These are phyloP conservation scores for Habropoda laboriosa DNA, from an alignment of 1,140 invertebrate species.

Conservation along the genomic window DNA sequence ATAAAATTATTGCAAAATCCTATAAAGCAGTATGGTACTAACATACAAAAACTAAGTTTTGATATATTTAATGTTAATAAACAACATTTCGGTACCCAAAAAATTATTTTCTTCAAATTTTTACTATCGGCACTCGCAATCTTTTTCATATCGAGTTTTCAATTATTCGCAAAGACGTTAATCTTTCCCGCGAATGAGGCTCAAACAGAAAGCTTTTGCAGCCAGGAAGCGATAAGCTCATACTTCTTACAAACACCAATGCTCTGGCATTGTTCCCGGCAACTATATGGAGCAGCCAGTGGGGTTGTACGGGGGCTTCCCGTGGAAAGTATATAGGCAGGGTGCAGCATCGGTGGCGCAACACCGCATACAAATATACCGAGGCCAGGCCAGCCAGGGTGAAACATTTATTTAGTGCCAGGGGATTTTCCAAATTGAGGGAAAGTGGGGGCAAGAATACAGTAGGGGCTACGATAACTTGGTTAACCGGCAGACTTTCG, in stretches of 20 bases:
- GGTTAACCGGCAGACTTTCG: slow-evolving; percentile 77
- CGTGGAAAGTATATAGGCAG: slow-evolving; percentile 45
- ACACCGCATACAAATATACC: slow-evolving; percentile 77
- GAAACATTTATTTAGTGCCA: slow-evolving; percentile 80
- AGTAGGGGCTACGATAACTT: slow-evolving; percentile 73
- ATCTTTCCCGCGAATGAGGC: slow-evolving; percentile 58
- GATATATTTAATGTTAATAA: too few species aligned
- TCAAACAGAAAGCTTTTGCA: slow-evolving; percentile 43
- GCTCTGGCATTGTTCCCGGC: slow-evolving; percentile 38
- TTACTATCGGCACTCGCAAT: too few species aligned
- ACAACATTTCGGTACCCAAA: too few species aligned
- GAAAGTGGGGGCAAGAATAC: slow-evolving; percentile 61
- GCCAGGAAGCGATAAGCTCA: slow-evolving; percentile 63
- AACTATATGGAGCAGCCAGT: slow-evolving; percentile 16
- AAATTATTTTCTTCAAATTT: too few species aligned
- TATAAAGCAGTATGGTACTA: too few species aligned
- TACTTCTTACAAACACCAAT: slow-evolving; percentile 63
- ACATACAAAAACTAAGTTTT: too few species aligned
- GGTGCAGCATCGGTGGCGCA: slow-evolving; percentile 56
- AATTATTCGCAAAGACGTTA: too few species aligned
- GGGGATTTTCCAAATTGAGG: slow-evolving; percentile 78
- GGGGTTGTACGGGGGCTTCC: slow-evolving; percentile 18
- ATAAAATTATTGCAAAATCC: too few species aligned
- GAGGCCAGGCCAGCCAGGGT: slow-evolving; percentile 64
- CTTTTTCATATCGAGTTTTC: too few species aligned